Evolutionary conservation across 2,797 vertebrate genomes (phyloP), one percentile per base, ranked within the genome.

Genomic region (Hydrolagus colliei): DNA sequence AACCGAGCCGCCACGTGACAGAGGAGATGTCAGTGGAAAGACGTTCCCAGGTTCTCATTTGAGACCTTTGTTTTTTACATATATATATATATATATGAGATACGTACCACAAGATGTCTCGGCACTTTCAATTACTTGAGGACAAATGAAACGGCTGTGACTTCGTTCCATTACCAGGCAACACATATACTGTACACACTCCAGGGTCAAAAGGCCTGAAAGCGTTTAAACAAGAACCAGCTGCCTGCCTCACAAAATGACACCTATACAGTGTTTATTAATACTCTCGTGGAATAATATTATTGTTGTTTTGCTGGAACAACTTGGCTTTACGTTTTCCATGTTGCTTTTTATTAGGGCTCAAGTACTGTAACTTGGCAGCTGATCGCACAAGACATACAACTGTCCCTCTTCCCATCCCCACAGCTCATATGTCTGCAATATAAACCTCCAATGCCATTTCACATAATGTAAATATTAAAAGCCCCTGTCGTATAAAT

Each of bases 391-490:
- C n/a, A 82, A 82, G 16, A 27, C 20, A 27, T 62, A 82, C 32
- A 14, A 65, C 27, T 16, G 78, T 67, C 18, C 67, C 62, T 11
- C 78, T 14, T 80, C 62, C 6, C 41, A 32, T 32, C 62, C 78
- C 18, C 22, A 14, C 78, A 68, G 32, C 41, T 82, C 78, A 67
- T 27, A 27, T 32, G n/a, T 65, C 78, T 67, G 62, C 62, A 67
- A 68, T 32, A 82, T 32, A 82, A 74, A 35, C 27, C 6, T 74
- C 16, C 14, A 74, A 73, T 73, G 32, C 27, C 32, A 74, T 74
- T 74, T 74, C 13, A 27, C 1, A 13, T 32, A 74, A 35, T 74
- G 35, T 74, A 74, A 82, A 82, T 82, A 80, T 32, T 80, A 32
- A 52, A 2, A 27, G 77, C 22, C 13, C 27, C 41, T 52, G 41